phyloP scores from a whole-genome alignment of 2,797 vertebrate genomes.

The Myoxocephalus aenaeus region DNA sequence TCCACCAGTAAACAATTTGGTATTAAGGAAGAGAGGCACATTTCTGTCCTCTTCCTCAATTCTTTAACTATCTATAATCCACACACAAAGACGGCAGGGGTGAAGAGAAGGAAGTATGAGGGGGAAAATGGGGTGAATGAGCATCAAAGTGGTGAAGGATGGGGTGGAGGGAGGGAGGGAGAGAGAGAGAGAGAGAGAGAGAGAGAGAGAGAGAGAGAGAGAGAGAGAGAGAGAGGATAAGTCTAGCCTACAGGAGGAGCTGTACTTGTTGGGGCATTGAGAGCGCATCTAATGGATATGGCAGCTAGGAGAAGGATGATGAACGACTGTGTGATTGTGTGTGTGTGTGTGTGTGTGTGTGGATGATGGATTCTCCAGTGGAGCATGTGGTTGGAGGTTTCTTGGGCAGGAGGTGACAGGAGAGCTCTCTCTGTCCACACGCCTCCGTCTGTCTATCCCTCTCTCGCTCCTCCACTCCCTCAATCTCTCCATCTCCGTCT shows the following conservation, averaged over 20 bases:
- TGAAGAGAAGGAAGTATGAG: constrained; percentile 38
- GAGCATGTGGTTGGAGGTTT: constrained; percentile 70
- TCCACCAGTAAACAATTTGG: constrained; percentile 9
- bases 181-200: too few relatives aligned
- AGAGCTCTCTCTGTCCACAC: constrained; percentile 65
- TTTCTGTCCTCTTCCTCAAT: constrained; percentile 25
- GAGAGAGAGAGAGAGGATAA: constrained; percentile 40
- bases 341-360: constrained; percentile 25
- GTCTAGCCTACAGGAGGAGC: constrained; percentile 72
- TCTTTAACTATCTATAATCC: constrained; percentile 30
- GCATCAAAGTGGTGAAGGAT: constrained; percentile 62
- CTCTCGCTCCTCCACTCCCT: constrained; percentile 25
- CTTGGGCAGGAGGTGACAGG: constrained; percentile 67
- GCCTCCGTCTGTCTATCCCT: constrained; percentile 39
- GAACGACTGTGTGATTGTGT: constrained; percentile 63
- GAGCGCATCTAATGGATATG: constrained; percentile 78
- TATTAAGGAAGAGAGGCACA: constrained; percentile 11
- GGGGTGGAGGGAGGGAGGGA: constrained; percentile 34
- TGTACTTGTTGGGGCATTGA: constrained; percentile 70
- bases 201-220: neutral
- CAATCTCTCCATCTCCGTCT: constrained; percentile 22
- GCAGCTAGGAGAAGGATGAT: constrained; percentile 77
- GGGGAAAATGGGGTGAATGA: constrained; percentile 55
- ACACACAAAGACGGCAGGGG: constrained; percentile 27
- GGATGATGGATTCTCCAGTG: constrained; percentile 65